These are phyloP conservation scores for Adelosebastes latens DNA, from an alignment of 2,797 vertebrate species.

Conservation along the genomic window DNA sequence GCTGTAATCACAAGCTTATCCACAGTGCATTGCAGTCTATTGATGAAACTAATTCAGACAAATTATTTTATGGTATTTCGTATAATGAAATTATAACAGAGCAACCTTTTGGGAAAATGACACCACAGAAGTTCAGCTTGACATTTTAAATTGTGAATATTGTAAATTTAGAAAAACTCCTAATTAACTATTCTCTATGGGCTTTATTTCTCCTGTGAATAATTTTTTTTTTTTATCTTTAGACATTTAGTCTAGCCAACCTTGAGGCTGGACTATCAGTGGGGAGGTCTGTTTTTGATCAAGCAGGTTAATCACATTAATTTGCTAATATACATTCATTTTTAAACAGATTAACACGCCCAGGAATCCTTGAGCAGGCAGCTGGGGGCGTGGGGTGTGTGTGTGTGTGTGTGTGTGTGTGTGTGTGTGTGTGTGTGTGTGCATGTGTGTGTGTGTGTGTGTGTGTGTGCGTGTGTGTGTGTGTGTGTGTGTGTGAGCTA, in stretches of 20 bases:
- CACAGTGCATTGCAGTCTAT: neutral
- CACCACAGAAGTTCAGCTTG: neutral
- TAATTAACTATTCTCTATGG: neutral
- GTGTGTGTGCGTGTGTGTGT: too few species aligned
- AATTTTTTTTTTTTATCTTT: neutral
- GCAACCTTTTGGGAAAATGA: conserved; percentile 31
- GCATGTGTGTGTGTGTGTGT: neutral
- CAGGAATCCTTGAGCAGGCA: conserved; percentile 40
- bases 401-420: too few species aligned
- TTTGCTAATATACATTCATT: conserved; percentile 19
- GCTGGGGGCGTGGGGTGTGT: neutral
- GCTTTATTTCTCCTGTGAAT: neutral
- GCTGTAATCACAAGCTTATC: neutral
- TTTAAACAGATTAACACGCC: conserved; percentile 27
- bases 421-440: conserved; percentile 26
- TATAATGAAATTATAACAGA: conserved; percentile 11
- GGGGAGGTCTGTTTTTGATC: neutral
- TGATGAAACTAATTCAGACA: neutral
- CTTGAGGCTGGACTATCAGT: neutral
- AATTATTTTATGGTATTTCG: conserved; percentile 17
- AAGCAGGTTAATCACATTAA: conserved; percentile 40
- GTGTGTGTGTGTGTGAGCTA: conserved; percentile 18
- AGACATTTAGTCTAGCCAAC: neutral
- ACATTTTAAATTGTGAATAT: conserved; percentile 27
- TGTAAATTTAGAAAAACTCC: neutral